Base-by-base conservation (phyloP, 2,113 vertebrate species). In the Sylvia atricapilla region DNA sequence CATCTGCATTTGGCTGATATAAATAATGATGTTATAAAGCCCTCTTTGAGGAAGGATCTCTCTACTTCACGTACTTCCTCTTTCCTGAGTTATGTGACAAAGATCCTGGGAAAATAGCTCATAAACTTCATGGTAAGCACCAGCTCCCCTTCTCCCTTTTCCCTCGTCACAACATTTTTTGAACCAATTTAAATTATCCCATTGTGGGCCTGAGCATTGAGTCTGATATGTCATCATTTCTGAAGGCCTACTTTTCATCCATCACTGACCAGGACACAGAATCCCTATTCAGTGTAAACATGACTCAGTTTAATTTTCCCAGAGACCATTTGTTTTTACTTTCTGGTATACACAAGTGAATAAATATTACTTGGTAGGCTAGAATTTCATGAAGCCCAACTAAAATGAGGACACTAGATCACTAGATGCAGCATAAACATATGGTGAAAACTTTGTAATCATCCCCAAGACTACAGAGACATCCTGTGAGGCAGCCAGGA, bases 391-490 rank as follows among this genome's bases (percentile, higher is more conserved):
- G 44, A 87, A 88, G 37, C 4, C 28, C 13, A 91, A 64, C 62
- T 79, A 75, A 95, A 94, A 92, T 31, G 69, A 94, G 49, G 43
- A 47, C 56, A 87, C 76, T 62, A 84, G 80, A 88, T 72, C 73
- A 64, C 37, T 75, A 62, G n/a, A 90, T 49, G 53, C 22, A 95
- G 79, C 25, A 89, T 75, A 96, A 96, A 93, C 92, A 93, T 78
- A 93, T 60, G 83, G 90, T 84, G n/a, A 84, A 92, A 94, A 75
- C 53, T 81, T 92, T 92, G 76, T 87, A 92, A 94, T 84, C 5
- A 0, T 89, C 81, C 94, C 81, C 81, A 86, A 60, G 84, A 76
- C 73, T 91, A 79, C 74, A 92, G 84, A 95, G 37, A 60, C 64
- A 55, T 86, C 88, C 75, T 90, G 72, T 55, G n/a, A 90, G 60